Percentiles rank a stretch among this genome's conserved stretches.
Conservation (phyloP, 2,797 vertebrate species). For the Sebastiscus albofasciatus region DNA sequence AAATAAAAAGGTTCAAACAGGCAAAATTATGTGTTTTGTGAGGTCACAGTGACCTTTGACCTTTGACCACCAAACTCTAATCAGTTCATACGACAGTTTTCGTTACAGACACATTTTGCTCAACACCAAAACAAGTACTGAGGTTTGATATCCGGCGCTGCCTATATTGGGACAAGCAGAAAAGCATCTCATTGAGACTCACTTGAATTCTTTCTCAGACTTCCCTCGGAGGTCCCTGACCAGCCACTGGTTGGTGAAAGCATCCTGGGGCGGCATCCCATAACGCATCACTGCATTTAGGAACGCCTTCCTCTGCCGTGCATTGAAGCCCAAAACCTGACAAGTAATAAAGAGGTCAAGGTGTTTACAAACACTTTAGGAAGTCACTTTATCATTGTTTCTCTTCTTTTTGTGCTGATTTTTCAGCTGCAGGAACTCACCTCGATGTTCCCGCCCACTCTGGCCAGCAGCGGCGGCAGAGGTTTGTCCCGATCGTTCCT, state of each 20-base stretch:
- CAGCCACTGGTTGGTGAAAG: slow-evolving; percentile 98
- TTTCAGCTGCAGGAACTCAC: slow-evolving; percentile 72
- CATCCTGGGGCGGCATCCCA: slow-evolving; percentile 98
- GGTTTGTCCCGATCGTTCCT: slow-evolving; percentile 98
- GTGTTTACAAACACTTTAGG: neutral
- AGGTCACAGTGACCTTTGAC: too few relatives aligned
- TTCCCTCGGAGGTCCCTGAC: slow-evolving; percentile 96
- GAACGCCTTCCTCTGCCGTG: slow-evolving; percentile 97
- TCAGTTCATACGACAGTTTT: neutral
- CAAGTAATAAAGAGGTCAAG: neutral
- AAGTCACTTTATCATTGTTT: neutral
- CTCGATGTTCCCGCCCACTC: slow-evolving; percentile 98
- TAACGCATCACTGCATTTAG: slow-evolving; percentile 99
- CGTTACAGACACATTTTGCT: neutral
- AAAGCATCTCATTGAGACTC: slow-evolving; percentile 44
- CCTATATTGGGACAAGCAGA: neutral
- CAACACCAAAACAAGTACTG: neutral
- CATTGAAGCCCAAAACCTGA: slow-evolving; percentile 97
- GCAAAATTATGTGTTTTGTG: too few relatives aligned
- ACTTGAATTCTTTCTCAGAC: slow-evolving; percentile 99
- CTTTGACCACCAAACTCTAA: too few relatives aligned
- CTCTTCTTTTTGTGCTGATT: neutral
- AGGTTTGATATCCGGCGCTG: neutral
- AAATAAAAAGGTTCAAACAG: neutral
- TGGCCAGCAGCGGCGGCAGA: slow-evolving; percentile 94